These are phyloP conservation scores for Seriola quinqueradiata DNA, from an alignment of 2,113 vertebrate species.

Conservation along the genomic window DNA sequence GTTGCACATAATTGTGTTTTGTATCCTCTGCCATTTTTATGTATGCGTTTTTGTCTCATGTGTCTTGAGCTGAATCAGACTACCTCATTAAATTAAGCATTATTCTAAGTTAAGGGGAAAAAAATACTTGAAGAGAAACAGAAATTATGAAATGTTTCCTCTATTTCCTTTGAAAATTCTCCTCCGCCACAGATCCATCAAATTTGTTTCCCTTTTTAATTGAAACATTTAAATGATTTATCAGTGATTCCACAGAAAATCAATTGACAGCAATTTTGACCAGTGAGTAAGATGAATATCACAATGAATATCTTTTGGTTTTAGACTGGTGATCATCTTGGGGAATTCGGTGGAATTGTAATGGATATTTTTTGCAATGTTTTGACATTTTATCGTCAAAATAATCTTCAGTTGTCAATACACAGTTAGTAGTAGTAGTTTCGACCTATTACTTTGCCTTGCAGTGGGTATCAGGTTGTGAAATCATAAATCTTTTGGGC, in stretches of 20 bases:
- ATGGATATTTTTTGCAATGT: not conserved
- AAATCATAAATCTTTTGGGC: not conserved
- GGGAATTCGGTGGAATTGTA: not conserved
- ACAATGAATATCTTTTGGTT: not conserved
- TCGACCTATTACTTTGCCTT: not conserved
- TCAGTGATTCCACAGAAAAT: not conserved
- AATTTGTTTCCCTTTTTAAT: not conserved
- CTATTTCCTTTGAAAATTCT: not conserved
- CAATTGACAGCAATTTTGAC: not conserved
- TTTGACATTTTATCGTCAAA: not conserved
- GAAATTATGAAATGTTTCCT: constrained; percentile 2
- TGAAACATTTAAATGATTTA: not conserved
- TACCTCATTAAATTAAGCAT: constrained; percentile 2
- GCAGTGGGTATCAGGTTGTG: not conserved
- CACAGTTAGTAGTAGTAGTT: too few species aligned
- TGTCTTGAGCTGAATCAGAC: not conserved
- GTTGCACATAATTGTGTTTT: not conserved
- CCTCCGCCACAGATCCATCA: not conserved
- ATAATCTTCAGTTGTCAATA: not conserved
- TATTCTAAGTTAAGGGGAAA: not conserved
- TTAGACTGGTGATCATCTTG: not conserved
- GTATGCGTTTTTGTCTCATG: not conserved
- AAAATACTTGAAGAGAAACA: not conserved
- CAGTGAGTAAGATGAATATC: not conserved
- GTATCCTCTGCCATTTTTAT: not conserved